Evolutionary conservation across 2,113 vertebrate species (phyloP).

Genomic region (Xiphophorus hellerii): DNA sequence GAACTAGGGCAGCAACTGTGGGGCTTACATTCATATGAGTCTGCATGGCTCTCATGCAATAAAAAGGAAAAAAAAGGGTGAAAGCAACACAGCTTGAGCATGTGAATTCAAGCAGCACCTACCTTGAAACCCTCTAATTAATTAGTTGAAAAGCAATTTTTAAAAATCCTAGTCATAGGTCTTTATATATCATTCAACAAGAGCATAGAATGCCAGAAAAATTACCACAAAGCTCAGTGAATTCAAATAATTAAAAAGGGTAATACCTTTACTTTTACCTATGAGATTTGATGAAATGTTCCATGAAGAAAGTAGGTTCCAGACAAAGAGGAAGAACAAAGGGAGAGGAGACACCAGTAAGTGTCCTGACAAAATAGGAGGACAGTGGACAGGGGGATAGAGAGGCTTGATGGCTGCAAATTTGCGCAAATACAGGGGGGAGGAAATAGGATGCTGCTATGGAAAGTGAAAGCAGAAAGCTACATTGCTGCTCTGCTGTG

Average conservation of each 20-base stretch:
- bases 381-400: slow-evolving; percentile 56
- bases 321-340: slow-evolving; percentile 84
- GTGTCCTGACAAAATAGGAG: slow-evolving; percentile 73
- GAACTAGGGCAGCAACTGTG: slow-evolving; percentile 52
- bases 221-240: slow-evolving; percentile 50
- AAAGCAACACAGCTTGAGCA: slow-evolving; percentile 34
- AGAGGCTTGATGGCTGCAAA: slow-evolving; percentile 64
- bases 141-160: slow-evolving; percentile 41
- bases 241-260: slow-evolving; percentile 74
- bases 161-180: slow-evolving; percentile 40
- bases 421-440: slow-evolving; percentile 35
- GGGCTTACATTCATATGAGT: slow-evolving; percentile 51
- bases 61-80: slow-evolving; percentile 53
- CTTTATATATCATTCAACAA: slow-evolving; percentile 23
- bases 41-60: slow-evolving; percentile 68
- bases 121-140: slow-evolving; percentile 81
- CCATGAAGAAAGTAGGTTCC: slow-evolving; percentile 97
- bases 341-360: slow-evolving; percentile 89
- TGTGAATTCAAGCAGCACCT: slow-evolving; percentile 73
- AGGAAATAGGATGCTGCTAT: slow-evolving; percentile 22
- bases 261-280: slow-evolving; percentile 99
- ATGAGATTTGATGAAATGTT: slow-evolving; percentile 97
- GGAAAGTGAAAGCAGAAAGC: not conserved
- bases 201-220: slow-evolving; percentile 75
- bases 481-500: slow-evolving; percentile 28